A percentile compares a stretch with the other conserved stretches of the same genome.
phyloP scores from a whole-genome alignment of 2,113 vertebrate genomes.

The Murina feae region DNA sequence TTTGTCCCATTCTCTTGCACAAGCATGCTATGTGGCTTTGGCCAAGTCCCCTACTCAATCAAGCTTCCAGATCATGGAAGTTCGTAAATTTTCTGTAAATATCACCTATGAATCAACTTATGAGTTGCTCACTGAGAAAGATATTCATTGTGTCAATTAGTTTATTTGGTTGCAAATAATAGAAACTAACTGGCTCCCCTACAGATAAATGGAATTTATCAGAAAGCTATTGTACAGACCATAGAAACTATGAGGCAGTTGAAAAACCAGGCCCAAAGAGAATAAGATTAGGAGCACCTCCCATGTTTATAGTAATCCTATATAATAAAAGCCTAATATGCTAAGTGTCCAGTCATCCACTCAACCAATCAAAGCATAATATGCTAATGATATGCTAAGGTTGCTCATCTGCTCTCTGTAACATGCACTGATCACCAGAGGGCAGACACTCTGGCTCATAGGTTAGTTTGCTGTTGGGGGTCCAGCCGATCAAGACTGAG shows the following conservation, averaged over 20 bases:
- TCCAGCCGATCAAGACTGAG: too few species aligned
- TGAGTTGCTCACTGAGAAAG: not conserved
- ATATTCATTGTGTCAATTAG: not conserved
- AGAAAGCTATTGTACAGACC: not conserved
- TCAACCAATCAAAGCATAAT: too few species aligned
- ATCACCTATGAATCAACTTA: not conserved
- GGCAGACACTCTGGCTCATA: too few species aligned
- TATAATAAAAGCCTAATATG: too few species aligned
- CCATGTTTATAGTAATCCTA: not conserved
- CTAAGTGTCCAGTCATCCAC: too few species aligned
- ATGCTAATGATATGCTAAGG: too few species aligned
- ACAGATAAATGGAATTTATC: not conserved
- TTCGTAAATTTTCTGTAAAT: not conserved
- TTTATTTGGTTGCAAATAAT: conserved; percentile 14
- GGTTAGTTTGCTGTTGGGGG: too few species aligned
- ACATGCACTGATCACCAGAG: too few species aligned
- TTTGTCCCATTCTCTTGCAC: not conserved
- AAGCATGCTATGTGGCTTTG: not conserved
- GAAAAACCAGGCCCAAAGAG: not conserved
- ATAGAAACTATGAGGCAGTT: not conserved
- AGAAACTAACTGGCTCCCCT: not conserved
- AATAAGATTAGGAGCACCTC: not conserved
- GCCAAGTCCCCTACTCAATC: not conserved
- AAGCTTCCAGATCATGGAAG: not conserved
- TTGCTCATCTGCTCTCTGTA: too few species aligned